A percentile compares a stretch with the other conserved stretches of the same genome.
phyloP scores from a whole-genome alignment of 2,113 vertebrate species.

The Climacteris rufus region DNA sequence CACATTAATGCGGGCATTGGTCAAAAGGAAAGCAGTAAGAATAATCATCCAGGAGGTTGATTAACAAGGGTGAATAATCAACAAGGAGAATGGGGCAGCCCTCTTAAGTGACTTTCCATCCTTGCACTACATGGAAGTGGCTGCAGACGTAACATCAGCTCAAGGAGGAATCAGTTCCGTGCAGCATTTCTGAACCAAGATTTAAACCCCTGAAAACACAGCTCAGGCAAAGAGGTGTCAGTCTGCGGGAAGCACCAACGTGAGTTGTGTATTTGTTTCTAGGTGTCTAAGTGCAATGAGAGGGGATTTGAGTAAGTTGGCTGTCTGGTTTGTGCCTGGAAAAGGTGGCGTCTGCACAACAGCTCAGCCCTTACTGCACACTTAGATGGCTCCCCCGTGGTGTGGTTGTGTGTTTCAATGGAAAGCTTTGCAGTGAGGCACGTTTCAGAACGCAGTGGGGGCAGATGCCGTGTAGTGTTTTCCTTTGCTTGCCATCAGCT shows the following conservation, averaged over 20 bases:
- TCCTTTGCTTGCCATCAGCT: neutral
- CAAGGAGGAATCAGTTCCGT: neutral
- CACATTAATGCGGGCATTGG: neutral
- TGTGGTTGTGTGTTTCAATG: accelerated
- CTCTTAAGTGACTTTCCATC: neutral
- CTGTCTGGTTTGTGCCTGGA: neutral
- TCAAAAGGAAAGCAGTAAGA: neutral
- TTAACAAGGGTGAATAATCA: neutral
- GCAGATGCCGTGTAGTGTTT: neutral
- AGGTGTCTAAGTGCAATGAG: neutral
- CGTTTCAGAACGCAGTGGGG: accelerated
- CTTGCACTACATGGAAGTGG: neutral
- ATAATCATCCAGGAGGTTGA: neutral
- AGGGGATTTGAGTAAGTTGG: neutral
- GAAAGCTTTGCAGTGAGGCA: neutral
- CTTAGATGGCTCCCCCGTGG: neutral
- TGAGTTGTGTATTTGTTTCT: neutral
- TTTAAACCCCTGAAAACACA: neutral
- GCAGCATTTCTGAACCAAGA: neutral
- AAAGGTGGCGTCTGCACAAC: neutral
- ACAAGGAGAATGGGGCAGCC: neutral
- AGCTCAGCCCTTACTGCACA: neutral
- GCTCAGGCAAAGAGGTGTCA: neutral
- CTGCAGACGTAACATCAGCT: neutral
- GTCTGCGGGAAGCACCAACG: accelerated